These are phyloP conservation scores for Hirtodrosophila trivittata DNA, from an alignment of 2,888 invertebrate genomes.

Conservation along the genomic window DNA sequence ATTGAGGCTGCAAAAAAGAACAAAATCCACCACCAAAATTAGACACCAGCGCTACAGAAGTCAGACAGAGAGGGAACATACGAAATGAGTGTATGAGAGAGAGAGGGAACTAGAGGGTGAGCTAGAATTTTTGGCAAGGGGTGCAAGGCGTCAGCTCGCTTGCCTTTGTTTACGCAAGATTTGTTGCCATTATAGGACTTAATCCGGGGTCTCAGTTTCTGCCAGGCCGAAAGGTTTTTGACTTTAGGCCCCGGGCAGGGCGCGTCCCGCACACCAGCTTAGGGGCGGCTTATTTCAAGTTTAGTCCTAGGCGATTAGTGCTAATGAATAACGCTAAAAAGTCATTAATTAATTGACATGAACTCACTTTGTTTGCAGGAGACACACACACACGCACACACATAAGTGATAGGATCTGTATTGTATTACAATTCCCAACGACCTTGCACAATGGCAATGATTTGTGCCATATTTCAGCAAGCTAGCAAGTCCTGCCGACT, in stretches of 20 bases:
- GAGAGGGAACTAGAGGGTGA: constrained; percentile 8
- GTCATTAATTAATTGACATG: constrained; percentile 73
- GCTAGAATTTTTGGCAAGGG: constrained; percentile 33
- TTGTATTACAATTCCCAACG: constrained; percentile 46
- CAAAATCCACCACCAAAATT: constrained; percentile 62
- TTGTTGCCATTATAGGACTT: constrained; percentile 74
- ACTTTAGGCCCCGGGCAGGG: constrained; percentile 39
- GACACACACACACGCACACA: constrained; percentile 22
- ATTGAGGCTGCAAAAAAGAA: constrained; percentile 70
- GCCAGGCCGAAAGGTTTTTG: constrained; percentile 69
- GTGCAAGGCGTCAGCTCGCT: constrained; percentile 52
- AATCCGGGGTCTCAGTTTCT: constrained; percentile 67
- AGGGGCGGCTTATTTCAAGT: constrained; percentile 49
- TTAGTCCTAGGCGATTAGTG: constrained; percentile 66
- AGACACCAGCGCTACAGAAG: constrained; percentile 30
- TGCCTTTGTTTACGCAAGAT: constrained; percentile 79
- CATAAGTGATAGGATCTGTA: constrained; percentile 27
- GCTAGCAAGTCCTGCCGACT: not conserved
- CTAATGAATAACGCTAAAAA: constrained; percentile 73
- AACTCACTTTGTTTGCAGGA: constrained; percentile 47
- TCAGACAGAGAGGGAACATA: constrained; percentile 10
- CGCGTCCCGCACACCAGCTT: constrained; percentile 52
- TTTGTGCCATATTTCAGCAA: constrained; percentile 57
- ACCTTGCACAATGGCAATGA: constrained; percentile 64
- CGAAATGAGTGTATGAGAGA: constrained; percentile 6